Evolutionary conservation across 2,888 invertebrate species (phyloP), one percentile per base, ranked within the genome.

Genomic region (Erebia aethiops): DNA sequence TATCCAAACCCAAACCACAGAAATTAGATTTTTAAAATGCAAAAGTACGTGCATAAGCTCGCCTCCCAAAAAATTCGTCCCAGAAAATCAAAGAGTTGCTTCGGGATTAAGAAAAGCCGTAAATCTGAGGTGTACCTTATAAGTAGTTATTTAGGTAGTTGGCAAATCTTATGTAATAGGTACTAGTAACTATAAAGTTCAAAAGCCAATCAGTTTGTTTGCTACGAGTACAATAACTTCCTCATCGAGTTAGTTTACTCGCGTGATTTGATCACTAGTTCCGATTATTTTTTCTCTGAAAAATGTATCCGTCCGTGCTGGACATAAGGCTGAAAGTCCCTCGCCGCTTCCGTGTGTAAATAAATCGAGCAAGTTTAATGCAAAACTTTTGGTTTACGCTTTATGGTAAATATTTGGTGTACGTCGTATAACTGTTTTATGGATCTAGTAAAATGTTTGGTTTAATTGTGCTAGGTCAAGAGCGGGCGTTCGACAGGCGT

Each of bases 401-500:
- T 91, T 91, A 92, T 92, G 92, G 92, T 93, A 93, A 93, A 93
- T 93, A 93, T 93, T 92, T 93, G 89, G 92, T 92, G 87, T 88
- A 89, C 89, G 88, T 89, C 91, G 91, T 91, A 88, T 90, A 90
- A 89, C 89, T 88, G 91, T 91, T 93, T 92, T 92, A 93, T 92
- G 92, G 92, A 90, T 91, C 87, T 87, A 91, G 91, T 92, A 89
- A 91, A 91, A 92, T 92, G 92, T 92, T 92, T 92, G 89, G 89
- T 91, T 91, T 91, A 90, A 92, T 92, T 92, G 92, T 90, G 89
- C 89, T 92, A 92, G 92, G 92, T 93, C 92, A 93, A 91, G 92
- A 92, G 85, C 91, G 88, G 82, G 81, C 90, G 90, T 91, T 92
- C 91, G 92, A 91, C 92, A 91, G 88, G 84, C 92, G 91, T 93